phyloP scores from a whole-genome alignment of 2,888 invertebrate species.

The Tipula helvola region DNA sequence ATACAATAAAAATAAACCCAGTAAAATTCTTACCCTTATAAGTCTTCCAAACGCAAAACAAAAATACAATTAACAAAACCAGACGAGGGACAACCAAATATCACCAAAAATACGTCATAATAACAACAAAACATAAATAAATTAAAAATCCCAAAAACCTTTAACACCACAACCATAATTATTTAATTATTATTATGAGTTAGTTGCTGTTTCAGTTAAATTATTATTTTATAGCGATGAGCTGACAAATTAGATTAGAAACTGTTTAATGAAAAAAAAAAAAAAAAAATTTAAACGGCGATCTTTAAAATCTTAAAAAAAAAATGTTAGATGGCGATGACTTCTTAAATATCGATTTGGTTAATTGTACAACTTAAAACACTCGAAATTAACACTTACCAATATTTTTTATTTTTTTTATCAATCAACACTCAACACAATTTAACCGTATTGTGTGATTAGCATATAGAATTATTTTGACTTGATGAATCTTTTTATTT shows the following conservation, averaged over 20 bases:
- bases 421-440: not conserved
- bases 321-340: not conserved
- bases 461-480: not conserved
- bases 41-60: not conserved
- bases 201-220: not conserved
- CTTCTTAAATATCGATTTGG: not conserved
- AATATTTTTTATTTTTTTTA: not conserved
- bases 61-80: not conserved
- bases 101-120: not conserved
- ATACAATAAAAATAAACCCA: not conserved
- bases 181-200: not conserved
- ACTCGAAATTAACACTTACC: not conserved
- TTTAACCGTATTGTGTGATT: not conserved
- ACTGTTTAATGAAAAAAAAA: not conserved
- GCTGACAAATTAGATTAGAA: not conserved
- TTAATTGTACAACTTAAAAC: not conserved
- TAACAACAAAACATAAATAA: not conserved
- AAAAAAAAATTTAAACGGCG: not conserved
- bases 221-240: not conserved
- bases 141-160: not conserved
- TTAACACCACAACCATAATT: not conserved
- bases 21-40: not conserved
- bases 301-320: not conserved
- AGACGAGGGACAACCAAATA: not conserved
- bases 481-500: not conserved